Percentiles rank a stretch among this genome's conserved stretches.
phyloP scores from a whole-genome alignment of 2,888 invertebrate genomes.

The Branchellion lobata region DNA sequence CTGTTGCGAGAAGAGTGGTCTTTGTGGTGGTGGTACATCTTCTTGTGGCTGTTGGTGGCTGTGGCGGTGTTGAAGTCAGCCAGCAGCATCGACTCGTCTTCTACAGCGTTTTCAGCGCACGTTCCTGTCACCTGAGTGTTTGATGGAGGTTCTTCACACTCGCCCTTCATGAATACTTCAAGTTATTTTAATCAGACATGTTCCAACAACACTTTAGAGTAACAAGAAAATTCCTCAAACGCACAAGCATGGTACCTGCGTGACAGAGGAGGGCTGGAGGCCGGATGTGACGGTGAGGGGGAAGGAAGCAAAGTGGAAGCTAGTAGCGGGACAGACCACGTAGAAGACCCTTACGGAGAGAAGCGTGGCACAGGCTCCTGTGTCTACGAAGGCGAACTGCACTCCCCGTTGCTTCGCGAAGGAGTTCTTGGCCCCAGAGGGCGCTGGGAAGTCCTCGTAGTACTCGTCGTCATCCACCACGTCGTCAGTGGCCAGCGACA shows the following conservation, averaged over 20 bases:
- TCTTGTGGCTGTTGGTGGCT: background rate
- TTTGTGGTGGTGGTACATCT: background rate
- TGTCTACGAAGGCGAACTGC: slow-evolving; percentile 95
- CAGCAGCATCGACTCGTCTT: slow-evolving; percentile 52
- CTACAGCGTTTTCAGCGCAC: slow-evolving; percentile 85
- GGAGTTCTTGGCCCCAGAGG: background rate
- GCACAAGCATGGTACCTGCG: no score
- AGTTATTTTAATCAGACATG: no score
- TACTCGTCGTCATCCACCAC: background rate
- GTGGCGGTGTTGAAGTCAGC: background rate
- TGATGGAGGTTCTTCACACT: slow-evolving; percentile 54
- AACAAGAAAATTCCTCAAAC: no score
- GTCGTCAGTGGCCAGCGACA: slow-evolving; percentile 71
- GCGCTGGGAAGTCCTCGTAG: background rate
- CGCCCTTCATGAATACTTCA: no score
- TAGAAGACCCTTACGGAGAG: slow-evolving; percentile 88
- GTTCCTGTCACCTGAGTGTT: slow-evolving; percentile 82
- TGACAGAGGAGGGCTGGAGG: slow-evolving; percentile 72
- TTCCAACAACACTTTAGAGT: no score
- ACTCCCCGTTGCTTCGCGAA: slow-evolving; percentile 83
- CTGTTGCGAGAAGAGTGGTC: background rate
- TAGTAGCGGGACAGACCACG: slow-evolving; percentile 86
- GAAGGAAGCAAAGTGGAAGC: slow-evolving; percentile 87
- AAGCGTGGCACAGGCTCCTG: slow-evolving; percentile 94
- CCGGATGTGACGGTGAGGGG: slow-evolving; percentile 85